Conservation (phyloP, 2,888 invertebrate species). For the Gymnocheta viridis region DNA sequence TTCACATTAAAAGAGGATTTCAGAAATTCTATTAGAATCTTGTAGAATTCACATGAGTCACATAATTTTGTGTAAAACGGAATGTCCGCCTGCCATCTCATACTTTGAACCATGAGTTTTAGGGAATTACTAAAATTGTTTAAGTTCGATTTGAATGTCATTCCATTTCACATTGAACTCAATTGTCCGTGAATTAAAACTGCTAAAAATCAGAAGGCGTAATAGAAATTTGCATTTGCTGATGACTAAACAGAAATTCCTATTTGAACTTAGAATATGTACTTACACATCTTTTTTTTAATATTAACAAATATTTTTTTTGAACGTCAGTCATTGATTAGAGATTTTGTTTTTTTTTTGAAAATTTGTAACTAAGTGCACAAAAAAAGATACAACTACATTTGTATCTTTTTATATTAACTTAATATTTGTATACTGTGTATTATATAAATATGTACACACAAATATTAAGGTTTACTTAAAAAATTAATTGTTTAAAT, state of each 20-base stretch:
- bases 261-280: background rate
- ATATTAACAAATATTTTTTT: background rate
- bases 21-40: too few relatives aligned
- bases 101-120: too few relatives aligned
- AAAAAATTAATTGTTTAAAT: constrained; percentile 25
- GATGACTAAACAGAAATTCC: background rate
- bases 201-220: background rate
- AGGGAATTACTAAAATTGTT: too few relatives aligned
- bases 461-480: background rate
- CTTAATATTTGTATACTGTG: background rate
- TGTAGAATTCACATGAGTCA: too few relatives aligned
- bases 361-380: background rate
- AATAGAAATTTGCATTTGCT: background rate
- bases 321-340: background rate
- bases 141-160: background rate
- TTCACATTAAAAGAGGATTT: too few relatives aligned
- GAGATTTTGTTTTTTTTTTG: background rate
- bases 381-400: background rate
- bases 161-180: background rate
- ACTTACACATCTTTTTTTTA: background rate
- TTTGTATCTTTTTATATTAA: background rate
- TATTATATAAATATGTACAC: background rate
- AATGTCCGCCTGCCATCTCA: too few relatives aligned
- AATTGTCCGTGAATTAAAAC: background rate
- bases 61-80: too few relatives aligned